A percentile compares a stretch with the other conserved stretches of the same genome.
Evolutionary conservation across 1,140 invertebrate species (phyloP).

Genomic region (Psilanteris sp.): DNA sequence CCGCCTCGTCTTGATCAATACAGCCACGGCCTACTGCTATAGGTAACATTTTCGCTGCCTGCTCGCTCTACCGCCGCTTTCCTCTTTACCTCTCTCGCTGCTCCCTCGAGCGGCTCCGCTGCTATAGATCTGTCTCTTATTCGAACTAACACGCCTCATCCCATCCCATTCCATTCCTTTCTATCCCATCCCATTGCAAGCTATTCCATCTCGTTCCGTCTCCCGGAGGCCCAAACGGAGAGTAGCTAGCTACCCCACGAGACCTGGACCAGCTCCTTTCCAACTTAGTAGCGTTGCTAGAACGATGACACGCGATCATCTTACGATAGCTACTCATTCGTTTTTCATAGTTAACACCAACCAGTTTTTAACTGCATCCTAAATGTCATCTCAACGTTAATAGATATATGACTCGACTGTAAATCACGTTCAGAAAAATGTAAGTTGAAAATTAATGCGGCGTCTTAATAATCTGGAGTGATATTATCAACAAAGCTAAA

Average conservation of each 20-base stretch:
- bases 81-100: constrained; percentile 64
- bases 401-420: too few species aligned
- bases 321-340: constrained; percentile 41
- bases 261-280: constrained; percentile 66
- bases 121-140: constrained; percentile 78
- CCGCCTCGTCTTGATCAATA: constrained; percentile 80
- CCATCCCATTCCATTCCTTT: constrained; percentile 61
- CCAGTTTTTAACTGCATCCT: background rate
- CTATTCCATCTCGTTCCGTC: constrained; percentile 73
- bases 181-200: constrained; percentile 62
- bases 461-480: too few species aligned
- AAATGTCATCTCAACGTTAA: too few species aligned
- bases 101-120: constrained; percentile 57
- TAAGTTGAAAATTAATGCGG: too few species aligned
- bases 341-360: constrained; percentile 22
- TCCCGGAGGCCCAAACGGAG: constrained; percentile 67
- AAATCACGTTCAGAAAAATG: too few species aligned
- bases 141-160: constrained; percentile 76
- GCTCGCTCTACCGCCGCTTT: constrained; percentile 65
- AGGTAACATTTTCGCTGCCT: constrained; percentile 76
- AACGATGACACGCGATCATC: constrained; percentile 31
- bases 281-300: constrained; percentile 32
- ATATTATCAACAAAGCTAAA: too few species aligned
- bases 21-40: constrained; percentile 77
- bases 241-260: constrained; percentile 71